These are phyloP conservation scores for Ianthella basta DNA, from an alignment of 37 sponge, comb jelly and placozoan genomes.

Conservation along the genomic window DNA sequence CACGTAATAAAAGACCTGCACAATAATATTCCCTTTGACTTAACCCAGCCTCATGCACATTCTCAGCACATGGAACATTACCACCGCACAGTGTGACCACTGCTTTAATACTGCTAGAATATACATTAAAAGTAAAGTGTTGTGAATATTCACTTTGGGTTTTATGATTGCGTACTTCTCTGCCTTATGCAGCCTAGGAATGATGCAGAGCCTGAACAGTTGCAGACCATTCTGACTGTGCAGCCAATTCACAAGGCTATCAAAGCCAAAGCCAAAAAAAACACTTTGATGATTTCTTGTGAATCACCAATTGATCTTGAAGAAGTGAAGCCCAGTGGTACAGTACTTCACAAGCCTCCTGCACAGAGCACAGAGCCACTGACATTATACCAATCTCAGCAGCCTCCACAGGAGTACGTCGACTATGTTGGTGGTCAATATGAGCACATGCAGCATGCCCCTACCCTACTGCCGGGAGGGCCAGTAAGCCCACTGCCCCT, in stretches of 20 bases:
- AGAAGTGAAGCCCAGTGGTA: not conserved
- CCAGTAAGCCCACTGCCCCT: not conserved
- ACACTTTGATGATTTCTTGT: not conserved
- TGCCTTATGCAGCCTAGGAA: slow-evolving; percentile 45
- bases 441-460: slow-evolving; percentile 15
- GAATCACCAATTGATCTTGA: not conserved
- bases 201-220: slow-evolving; percentile 32
- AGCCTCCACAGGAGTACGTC: too few relatives aligned
- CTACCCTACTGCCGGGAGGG: not conserved
- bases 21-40: too few relatives aligned
- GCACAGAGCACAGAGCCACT: too few relatives aligned
- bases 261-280: not conserved
- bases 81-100: too few relatives aligned
- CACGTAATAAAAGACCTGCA: too few relatives aligned
- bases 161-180: slow-evolving; percentile 1
- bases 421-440: not conserved
- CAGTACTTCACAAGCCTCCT: too few relatives aligned
- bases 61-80: too few relatives aligned
- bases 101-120: too few relatives aligned
- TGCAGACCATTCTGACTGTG: slow-evolving; percentile 17
- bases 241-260: slow-evolving; percentile 15
- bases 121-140: too few relatives aligned
- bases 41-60: too few relatives aligned
- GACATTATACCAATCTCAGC: too few relatives aligned
- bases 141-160: too few relatives aligned